These are phyloP conservation scores for Vanessa atalanta DNA, from an alignment of 1,140 invertebrate genomes.

Conservation along the genomic window DNA sequence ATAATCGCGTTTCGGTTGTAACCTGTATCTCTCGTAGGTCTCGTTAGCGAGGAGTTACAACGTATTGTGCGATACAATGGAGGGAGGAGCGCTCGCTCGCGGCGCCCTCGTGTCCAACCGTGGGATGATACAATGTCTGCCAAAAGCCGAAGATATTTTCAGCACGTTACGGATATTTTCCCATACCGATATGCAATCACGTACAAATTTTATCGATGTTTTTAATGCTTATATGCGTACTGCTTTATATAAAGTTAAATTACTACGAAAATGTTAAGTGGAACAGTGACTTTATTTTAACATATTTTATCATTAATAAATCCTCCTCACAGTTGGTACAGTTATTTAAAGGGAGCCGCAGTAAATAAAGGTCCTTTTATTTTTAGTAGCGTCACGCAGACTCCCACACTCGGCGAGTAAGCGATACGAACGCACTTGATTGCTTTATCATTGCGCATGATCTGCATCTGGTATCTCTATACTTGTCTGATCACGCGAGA, in stretches of 20 bases:
- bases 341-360: constrained; percentile 17
- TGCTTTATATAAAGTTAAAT: no score
- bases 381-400: constrained; percentile 24
- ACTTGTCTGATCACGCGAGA: constrained; percentile 35
- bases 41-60: constrained; percentile 75
- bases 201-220: background rate
- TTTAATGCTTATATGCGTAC: no score
- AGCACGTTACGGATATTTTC: background rate
- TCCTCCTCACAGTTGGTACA: constrained; percentile 11
- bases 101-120: constrained; percentile 59
- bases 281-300: no score
- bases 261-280: no score
- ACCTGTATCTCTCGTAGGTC: constrained; percentile 43
- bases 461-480: constrained; percentile 60
- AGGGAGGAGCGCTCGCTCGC: constrained; percentile 56
- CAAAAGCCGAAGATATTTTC: constrained; percentile 17
- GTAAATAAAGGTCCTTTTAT: constrained; percentile 26
- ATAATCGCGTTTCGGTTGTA: background rate
- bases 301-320: background rate
- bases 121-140: constrained; percentile 38
- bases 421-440: constrained; percentile 61
- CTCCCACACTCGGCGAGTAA: constrained; percentile 51
- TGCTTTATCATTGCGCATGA: constrained; percentile 69
- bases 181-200: background rate
- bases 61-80: constrained; percentile 73